Evolutionary conservation across 2,797 vertebrate genomes (phyloP), one percentile per base, ranked within the genome.

Genomic region (Fistularia tabacaria): DNA sequence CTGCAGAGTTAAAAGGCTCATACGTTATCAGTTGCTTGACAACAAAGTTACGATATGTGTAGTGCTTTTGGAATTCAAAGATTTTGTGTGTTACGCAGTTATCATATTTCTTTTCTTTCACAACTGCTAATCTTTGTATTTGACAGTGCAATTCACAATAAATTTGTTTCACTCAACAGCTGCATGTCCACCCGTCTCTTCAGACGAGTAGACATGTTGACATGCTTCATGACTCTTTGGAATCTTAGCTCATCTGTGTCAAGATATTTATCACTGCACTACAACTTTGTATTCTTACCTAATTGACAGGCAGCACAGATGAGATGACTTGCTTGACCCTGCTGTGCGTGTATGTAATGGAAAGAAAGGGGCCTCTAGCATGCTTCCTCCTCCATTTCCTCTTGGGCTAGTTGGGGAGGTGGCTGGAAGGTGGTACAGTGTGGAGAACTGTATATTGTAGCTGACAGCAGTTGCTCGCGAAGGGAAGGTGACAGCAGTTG

Each of bases 381-480:
- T 74, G 79, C 86, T 90, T 91, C 90, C 90, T 89, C 64, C 79
- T 69, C 70, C 63, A 62, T 89, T 91, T 92, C 90, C 91, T 47
- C 14, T 89, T 70, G 60, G 55, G 76, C 62, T 73, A 73, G 57
- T 76, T 59, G 49, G 64, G 71, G 49, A 64, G 64, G 59, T 56
- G 70, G 68, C 47, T 69, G 65, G 69, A 75, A 54, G 43, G 53
- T 70, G 40, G 52, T 59, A 66, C 55, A n/a, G 12, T 3, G 54
- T 12, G 36, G 37, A 3, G 14, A 53, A 40, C 25, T 25, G 14
- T 8, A 15, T 15, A 12, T 11, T 8, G 14, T n/a, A 15, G 14
- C 12, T 36, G 14, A 15, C 9, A 36, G 7, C 14, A 43, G 6
- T 6, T 13, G 11, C 37, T 6, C 6, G 51, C 51, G 14, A 54